These are phyloP conservation scores for Sinosuthora webbiana DNA, from an alignment of 2,113 vertebrate species.

Conservation along the genomic window DNA sequence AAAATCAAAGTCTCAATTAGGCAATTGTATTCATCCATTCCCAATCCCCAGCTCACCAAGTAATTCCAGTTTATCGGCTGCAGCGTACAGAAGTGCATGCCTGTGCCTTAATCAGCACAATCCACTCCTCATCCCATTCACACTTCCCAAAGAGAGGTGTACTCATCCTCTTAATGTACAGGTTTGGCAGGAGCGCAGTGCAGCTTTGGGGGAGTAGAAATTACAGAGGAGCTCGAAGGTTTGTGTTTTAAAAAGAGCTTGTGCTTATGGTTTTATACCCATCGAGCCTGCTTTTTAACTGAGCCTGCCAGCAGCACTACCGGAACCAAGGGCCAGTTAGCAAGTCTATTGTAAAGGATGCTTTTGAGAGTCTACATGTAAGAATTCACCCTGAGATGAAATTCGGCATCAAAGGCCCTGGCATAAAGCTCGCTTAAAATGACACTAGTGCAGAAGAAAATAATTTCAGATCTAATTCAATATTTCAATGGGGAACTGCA, in stretches of 20 bases:
- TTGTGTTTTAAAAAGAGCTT: not conserved
- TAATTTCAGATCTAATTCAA: not conserved
- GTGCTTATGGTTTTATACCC: not conserved
- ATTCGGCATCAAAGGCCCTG: not conserved
- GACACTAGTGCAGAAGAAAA: not conserved
- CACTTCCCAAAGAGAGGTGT: not conserved
- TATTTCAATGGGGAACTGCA: not conserved
- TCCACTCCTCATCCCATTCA: not conserved
- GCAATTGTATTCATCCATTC: not conserved
- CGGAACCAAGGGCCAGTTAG: slow-evolving; percentile 13
- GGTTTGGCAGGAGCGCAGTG: not conserved
- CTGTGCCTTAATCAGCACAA: not conserved
- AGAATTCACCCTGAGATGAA: slow-evolving; percentile 17
- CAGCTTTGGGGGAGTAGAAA: not conserved
- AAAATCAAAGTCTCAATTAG: not conserved
- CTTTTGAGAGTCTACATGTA: slow-evolving; percentile 32
- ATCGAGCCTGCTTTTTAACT: not conserved
- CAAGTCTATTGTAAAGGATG: slow-evolving; percentile 28
- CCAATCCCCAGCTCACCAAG: not conserved
- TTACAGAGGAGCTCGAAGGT: not conserved
- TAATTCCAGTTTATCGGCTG: not conserved
- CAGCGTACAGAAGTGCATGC: not conserved
- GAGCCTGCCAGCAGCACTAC: not conserved
- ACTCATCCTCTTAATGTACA: not conserved
- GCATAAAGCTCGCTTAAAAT: slow-evolving; percentile 2